Evolutionary conservation across 1,140 invertebrate species (phyloP).

Genomic region (Oryzaephilus surinamensis): DNA sequence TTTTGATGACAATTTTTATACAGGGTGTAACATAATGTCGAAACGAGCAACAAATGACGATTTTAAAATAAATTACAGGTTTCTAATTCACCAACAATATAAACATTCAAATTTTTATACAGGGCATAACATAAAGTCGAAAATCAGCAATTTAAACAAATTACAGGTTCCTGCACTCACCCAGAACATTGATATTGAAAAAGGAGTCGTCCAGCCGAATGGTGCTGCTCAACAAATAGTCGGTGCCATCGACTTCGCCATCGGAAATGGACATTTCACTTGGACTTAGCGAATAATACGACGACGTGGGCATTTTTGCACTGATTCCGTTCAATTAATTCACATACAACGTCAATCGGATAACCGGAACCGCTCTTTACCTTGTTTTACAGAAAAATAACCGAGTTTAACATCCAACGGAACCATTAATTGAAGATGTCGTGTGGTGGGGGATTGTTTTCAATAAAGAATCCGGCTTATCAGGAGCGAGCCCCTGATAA

Average conservation of each 20-base stretch:
- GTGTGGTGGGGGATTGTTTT: slow-evolving; percentile 16
- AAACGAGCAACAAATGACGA: no score
- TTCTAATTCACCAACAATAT: background rate
- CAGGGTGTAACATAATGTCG: no score
- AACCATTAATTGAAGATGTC: slow-evolving; percentile 9
- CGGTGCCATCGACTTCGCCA: slow-evolving; percentile 46
- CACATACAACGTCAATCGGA: slow-evolving; percentile 2
- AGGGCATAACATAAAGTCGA: background rate
- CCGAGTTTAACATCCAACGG: background rate
- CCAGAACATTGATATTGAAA: slow-evolving; percentile 44
- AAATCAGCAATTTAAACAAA: background rate
- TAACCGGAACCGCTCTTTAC: no score
- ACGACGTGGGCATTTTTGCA: slow-evolving; percentile 24
- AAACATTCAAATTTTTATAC: background rate
- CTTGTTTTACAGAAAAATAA: no score
- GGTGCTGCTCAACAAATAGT: slow-evolving; percentile 47
- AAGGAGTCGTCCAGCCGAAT: slow-evolving; percentile 46
- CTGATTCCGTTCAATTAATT: slow-evolving; percentile 1
- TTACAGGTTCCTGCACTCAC: no score
- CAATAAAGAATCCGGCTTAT: slow-evolving; percentile 20
- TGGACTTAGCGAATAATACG: slow-evolving; percentile 25
- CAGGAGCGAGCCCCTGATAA: no score
- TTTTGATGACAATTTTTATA: no score
- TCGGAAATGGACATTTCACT: slow-evolving; percentile 33
- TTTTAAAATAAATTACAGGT: no score